These are phyloP conservation scores for Pagrus major DNA, from an alignment of 2,113 vertebrate species.

Conservation along the genomic window DNA sequence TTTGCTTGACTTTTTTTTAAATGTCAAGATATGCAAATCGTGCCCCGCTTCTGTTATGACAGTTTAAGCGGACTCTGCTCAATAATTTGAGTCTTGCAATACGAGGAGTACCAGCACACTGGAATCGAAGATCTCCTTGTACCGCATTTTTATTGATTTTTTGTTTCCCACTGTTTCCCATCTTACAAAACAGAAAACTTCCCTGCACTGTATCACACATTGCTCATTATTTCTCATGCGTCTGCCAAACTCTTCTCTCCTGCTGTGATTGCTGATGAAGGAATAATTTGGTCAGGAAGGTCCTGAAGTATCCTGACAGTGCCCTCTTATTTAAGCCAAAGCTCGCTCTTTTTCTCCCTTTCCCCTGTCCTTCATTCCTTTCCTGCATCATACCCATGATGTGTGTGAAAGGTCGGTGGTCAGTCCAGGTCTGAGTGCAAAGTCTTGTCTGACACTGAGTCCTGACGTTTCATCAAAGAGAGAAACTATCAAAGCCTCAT, in stretches of 20 bases:
- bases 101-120: background rate
- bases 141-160: background rate
- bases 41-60: background rate
- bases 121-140: background rate
- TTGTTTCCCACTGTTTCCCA: background rate
- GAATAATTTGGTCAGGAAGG: slow-evolving; percentile 4
- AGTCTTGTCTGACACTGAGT: slow-evolving; percentile 22
- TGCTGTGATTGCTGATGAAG: background rate
- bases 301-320: background rate
- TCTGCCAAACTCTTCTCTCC: background rate
- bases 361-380: slow-evolving; percentile 1
- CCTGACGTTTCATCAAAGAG: slow-evolving; percentile 63
- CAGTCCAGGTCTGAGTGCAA: slow-evolving; percentile 28
- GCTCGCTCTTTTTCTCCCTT: background rate
- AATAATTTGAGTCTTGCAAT: background rate
- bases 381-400: slow-evolving; percentile 28
- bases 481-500: slow-evolving; percentile 47
- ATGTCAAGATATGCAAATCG: background rate
- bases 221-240: slow-evolving; percentile 1
- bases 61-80: background rate
- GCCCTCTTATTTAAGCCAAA: background rate
- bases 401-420: slow-evolving; percentile 53
- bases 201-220: background rate
- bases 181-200: background rate
- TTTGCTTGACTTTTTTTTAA: background rate